phyloP scores from a whole-genome alignment of 2,113 vertebrate species.

The Vireo altiloquus region DNA sequence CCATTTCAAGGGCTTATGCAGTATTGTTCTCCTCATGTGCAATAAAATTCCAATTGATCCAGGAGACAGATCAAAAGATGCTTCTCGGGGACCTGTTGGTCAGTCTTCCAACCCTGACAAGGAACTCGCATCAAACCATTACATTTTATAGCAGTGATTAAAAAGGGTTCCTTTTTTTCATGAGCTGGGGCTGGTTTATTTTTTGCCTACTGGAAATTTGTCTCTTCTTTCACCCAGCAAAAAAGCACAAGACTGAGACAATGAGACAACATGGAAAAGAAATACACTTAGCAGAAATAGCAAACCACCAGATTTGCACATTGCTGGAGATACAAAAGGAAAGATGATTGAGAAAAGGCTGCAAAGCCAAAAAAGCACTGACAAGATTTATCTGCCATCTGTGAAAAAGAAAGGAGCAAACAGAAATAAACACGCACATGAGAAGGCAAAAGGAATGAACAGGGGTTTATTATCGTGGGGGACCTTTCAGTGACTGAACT shows the following conservation, averaged over 20 bases:
- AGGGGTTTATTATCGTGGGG: background rate
- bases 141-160: constrained; percentile 6
- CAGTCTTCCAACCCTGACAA: background rate
- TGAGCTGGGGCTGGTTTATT: background rate
- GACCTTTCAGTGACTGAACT: background rate
- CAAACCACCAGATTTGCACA: constrained; percentile 41
- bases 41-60: constrained; percentile 19
- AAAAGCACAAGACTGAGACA: constrained; percentile 24
- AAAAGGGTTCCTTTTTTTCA: constrained; percentile 2
- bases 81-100: background rate
- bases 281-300: constrained; percentile 34
- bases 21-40: constrained; percentile 27
- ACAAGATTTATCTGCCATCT: constrained; percentile 55
- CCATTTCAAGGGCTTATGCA: background rate
- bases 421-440: background rate
- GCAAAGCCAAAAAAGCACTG: constrained; percentile 45
- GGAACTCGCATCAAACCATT: background rate
- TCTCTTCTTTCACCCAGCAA: constrained; percentile 26
- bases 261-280: constrained; percentile 13
- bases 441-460: constrained; percentile 16
- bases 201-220: constrained; percentile 33
- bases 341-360: constrained; percentile 46
- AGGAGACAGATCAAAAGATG: constrained; percentile 17
- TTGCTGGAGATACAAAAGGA: constrained; percentile 38
- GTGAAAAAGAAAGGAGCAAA: constrained; percentile 36